A percentile compares a stretch with the other conserved stretches of the same genome.
These are phyloP conservation scores for Potamarius usumacintae DNA, from an alignment of 2,113 vertebrate species.

Conservation along the genomic window DNA sequence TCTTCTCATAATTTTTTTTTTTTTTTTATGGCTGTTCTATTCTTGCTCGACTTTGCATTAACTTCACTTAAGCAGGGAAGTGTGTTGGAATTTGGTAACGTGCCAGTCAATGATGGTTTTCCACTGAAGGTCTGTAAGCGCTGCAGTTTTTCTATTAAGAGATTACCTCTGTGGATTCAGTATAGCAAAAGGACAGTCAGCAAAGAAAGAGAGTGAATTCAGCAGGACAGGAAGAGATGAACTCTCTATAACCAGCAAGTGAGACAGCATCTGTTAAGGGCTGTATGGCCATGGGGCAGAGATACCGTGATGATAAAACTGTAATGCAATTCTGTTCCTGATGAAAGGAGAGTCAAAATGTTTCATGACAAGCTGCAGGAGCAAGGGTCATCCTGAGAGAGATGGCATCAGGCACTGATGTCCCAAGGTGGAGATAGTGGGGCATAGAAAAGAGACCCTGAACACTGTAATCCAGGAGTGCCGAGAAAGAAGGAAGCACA, in stretches of 20 bases:
- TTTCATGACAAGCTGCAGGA: background rate
- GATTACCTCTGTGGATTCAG: background rate
- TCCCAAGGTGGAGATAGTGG: background rate
- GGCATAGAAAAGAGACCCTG: background rate
- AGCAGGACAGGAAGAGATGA: background rate
- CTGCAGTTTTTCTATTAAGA: background rate
- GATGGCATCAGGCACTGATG: background rate
- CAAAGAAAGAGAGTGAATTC: background rate
- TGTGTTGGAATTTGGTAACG: background rate
- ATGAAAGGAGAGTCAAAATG: background rate
- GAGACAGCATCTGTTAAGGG: background rate
- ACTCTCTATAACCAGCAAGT: background rate
- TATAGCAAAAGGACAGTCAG: background rate
- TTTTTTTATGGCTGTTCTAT: background rate
- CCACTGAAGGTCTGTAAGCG: background rate
- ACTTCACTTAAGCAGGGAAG: background rate
- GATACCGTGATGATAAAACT: background rate
- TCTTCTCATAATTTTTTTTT: background rate
- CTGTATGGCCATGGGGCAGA: background rate
- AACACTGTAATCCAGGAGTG: background rate
- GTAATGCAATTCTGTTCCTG: constrained; percentile 11
- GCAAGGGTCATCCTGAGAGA: background rate
- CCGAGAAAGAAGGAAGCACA: background rate
- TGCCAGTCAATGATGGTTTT: constrained; percentile 8
- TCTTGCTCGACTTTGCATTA: background rate